Conservation (phyloP, 2,113 vertebrate genomes). For the Hemicordylus capensis region DNA sequence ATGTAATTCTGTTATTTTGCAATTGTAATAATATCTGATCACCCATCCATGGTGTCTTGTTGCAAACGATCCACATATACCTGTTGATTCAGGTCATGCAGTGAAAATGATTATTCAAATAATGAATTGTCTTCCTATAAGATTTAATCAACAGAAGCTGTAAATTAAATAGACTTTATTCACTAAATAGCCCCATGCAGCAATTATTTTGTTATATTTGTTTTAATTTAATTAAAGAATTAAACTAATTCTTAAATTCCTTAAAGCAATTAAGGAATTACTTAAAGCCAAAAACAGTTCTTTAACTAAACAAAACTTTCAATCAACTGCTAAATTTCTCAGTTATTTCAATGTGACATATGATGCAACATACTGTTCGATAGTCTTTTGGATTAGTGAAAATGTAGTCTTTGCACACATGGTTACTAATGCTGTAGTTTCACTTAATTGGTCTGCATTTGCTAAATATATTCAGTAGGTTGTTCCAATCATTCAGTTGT, state of each 20-base stretch:
- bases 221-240: neutral
- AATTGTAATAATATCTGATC: neutral
- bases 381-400: neutral
- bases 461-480: neutral
- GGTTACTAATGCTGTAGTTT: neutral
- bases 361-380: neutral
- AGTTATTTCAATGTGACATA: neutral
- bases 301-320: neutral
- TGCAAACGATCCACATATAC: neutral
- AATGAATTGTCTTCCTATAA: neutral
- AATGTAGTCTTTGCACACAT: neutral
- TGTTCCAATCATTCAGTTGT: neutral
- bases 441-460: neutral
- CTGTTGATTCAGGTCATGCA: neutral
- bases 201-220: neutral
- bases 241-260: no score
- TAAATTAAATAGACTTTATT: neutral
- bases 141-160: neutral
- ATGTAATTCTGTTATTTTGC: neutral
- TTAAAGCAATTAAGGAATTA: no score
- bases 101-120: neutral
- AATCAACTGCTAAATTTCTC: neutral
- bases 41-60: neutral
- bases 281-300: neutral
- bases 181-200: neutral